Evolutionary conservation across 2,888 invertebrate genomes (phyloP).

Genomic region (Harpalus rubripes): DNA sequence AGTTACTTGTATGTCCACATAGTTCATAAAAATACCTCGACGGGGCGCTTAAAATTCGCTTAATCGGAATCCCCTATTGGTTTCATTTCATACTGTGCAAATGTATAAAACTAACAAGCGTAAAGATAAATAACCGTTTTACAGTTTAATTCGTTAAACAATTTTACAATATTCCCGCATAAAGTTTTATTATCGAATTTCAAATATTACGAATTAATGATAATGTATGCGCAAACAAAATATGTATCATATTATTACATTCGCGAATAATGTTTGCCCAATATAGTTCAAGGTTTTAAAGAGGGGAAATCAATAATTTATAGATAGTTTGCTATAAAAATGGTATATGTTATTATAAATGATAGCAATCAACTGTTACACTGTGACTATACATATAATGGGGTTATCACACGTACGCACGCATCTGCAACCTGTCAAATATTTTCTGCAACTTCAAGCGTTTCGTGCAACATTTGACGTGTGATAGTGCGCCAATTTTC

Average conservation of each 20-base stretch:
- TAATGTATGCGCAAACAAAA: background rate
- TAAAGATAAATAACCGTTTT: background rate
- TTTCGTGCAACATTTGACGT: too few species aligned
- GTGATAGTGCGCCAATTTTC: too few species aligned
- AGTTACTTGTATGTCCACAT: too few species aligned
- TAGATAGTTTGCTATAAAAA: background rate
- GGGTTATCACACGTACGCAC: too few species aligned
- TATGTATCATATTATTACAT: background rate
- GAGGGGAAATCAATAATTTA: background rate
- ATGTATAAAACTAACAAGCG: conserved; percentile 1
- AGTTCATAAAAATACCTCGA: too few species aligned
- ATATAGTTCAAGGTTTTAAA: background rate
- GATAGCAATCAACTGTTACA: conserved; percentile 3
- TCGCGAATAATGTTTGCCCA: background rate
- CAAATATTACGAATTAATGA: background rate
- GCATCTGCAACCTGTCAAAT: too few species aligned
- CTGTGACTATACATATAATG: background rate
- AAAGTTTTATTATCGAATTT: background rate
- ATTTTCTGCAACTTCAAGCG: too few species aligned
- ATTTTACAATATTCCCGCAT: background rate
- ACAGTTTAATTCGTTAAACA: background rate
- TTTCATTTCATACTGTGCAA: background rate
- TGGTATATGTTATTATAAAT: conserved; percentile 1
- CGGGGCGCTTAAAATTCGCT: too few species aligned
- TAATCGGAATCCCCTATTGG: too few species aligned